Conservation (phyloP, 2,797 vertebrate species). For the Allobates femoralis region DNA sequence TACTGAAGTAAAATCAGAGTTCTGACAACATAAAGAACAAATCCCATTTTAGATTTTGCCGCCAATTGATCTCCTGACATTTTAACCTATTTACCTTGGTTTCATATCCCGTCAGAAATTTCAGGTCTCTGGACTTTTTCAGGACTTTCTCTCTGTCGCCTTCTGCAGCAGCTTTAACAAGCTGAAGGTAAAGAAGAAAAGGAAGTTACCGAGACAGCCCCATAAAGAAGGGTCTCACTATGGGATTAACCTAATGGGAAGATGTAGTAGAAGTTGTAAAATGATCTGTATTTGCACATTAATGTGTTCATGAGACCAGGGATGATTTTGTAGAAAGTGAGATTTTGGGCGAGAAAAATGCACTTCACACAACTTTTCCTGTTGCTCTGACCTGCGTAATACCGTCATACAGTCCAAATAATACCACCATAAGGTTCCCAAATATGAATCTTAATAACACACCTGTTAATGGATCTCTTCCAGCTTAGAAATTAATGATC, state of each 20-base stretch:
- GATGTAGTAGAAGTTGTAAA: background rate
- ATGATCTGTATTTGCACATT: background rate
- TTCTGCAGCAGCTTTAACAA: slow-evolving; percentile 85
- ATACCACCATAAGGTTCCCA: background rate
- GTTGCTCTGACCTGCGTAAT: background rate
- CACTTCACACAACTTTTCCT: background rate
- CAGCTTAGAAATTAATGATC: too few relatives aligned
- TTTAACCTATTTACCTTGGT: slow-evolving; percentile 78
- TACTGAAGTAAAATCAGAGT: too few relatives aligned
- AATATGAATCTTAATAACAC: background rate
- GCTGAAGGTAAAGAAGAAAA: slow-evolving; percentile 71
- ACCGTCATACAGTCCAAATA: background rate
- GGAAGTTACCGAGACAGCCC: background rate
- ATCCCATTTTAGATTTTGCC: background rate
- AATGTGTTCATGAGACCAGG: background rate
- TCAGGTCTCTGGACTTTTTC: slow-evolving; percentile 86
- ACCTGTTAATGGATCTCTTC: background rate
- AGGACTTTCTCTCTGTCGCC: slow-evolving; percentile 84
- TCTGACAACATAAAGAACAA: background rate
- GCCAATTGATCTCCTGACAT: background rate
- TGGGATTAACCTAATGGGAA: background rate
- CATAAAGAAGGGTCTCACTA: background rate
- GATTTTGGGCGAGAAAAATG: too few relatives aligned
- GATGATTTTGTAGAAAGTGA: background rate
- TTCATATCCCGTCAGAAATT: slow-evolving; percentile 91